Base-by-base conservation (phyloP, 2,888 invertebrate species). In the Scrobipalpa atriplicella region DNA sequence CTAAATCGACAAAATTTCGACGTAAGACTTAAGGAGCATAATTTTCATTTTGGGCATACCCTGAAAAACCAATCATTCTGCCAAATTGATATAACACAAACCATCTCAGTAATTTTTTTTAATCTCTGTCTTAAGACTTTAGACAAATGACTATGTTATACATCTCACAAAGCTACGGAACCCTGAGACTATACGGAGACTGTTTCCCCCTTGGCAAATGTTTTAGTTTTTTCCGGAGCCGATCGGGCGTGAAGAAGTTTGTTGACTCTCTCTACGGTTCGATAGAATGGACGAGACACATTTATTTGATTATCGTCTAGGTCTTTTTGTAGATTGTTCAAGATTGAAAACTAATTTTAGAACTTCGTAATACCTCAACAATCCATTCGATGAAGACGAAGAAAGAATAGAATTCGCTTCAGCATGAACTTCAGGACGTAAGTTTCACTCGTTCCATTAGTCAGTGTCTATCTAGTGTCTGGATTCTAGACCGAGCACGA, bases 201-300 rank as follows among this genome's bases (percentile, higher is more conserved):
- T 21, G 13, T 6, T n/a, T 58, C 58, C n/a, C 43, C 7, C 61
- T 43, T 62, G 36, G 29, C 18, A 16, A 9, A 3, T 41, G 43
- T 62, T 43, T 62, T 21, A 62, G 47, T 64, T 64, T 64, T 54
- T 64, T 64, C 54, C 13, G 29, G 16, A n/a, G 18, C 7, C 38
- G 47, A 36, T 39, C 52, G 36, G 18, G 38, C 64, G 54, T 64
- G 64, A 64, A 38, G 29, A 7, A 51, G 63, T 63, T 63, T 63
- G 62, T 63, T 51, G 63, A 51, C 63, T 51, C n/a, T 43, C 38
- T 43, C 43, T 19, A n/a, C 39, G 62, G 39, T 36, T n/a, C 38
- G 19, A 16, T 13, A 39, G 29, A 11, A 38, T 36, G n/a, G 36
- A 2, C 2, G 36, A 19, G 58, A 58, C 36, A 29, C 29, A 3